These are phyloP conservation scores for Hydrozoanthus tunicans DNA, from an alignment of 64 coral and sea anemone genomes.

Conservation along the genomic window DNA sequence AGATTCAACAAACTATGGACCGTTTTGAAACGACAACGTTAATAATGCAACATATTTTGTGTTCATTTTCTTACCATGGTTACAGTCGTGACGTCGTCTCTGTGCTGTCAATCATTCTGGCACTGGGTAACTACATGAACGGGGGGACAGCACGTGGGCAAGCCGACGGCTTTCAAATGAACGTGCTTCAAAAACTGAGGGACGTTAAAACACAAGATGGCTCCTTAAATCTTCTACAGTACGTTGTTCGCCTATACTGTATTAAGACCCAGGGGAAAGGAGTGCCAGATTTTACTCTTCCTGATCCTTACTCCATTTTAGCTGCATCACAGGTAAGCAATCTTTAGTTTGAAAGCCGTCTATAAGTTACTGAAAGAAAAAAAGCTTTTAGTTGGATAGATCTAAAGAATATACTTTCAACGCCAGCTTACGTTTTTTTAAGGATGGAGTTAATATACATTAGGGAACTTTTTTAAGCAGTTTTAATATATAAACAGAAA, in stretches of 20 bases:
- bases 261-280: constrained; percentile 68
- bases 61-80: background rate
- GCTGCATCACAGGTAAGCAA: constrained; percentile 72
- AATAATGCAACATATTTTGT: too few species aligned
- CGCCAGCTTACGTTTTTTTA: too few species aligned
- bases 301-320: constrained; percentile 81
- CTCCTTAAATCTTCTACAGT: constrained; percentile 81
- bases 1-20: too few species aligned
- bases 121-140: constrained; percentile 98
- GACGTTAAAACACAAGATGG: constrained; percentile 96
- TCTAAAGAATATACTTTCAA: too few species aligned
- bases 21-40: too few species aligned
- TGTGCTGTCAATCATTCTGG: constrained; percentile 77
- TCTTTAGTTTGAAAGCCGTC: background rate
- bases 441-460: too few species aligned
- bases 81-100: constrained; percentile 75
- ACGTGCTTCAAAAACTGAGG: constrained; percentile 75
- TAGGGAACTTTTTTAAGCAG: too few species aligned
- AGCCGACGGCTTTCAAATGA: constrained; percentile 93
- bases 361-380: background rate
- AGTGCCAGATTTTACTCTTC: constrained; percentile 70
- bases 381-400: too few species aligned
- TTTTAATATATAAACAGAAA: too few species aligned
- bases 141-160: constrained; percentile 88
- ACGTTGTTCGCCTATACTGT: constrained; percentile 82